Conservation (phyloP, 2,113 vertebrate genomes). For the Apodemus sylvaticus region DNA sequence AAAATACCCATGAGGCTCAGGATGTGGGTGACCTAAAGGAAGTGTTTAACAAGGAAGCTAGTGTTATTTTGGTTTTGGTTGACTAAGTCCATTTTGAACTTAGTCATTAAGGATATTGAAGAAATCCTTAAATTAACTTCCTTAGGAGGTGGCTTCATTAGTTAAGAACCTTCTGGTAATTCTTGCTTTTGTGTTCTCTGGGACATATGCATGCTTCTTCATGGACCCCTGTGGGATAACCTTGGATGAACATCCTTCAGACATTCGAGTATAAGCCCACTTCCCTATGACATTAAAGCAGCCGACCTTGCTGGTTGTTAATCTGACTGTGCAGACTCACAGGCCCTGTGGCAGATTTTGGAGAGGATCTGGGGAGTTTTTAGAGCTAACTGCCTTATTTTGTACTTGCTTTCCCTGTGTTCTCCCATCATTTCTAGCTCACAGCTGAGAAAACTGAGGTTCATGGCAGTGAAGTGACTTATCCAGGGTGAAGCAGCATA, state of each 20-base stretch:
- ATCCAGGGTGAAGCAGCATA: neutral
- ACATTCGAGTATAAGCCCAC: constrained; percentile 12
- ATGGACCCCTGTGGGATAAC: neutral
- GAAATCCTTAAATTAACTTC: constrained; percentile 54
- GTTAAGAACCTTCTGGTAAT: constrained; percentile 4
- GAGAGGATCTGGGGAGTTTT: neutral
- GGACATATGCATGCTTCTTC: neutral
- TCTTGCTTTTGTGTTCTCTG: constrained; percentile 47
- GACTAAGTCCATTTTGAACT: constrained; percentile 1
- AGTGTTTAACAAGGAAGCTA: constrained; percentile 30
- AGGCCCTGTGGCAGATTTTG: neutral
- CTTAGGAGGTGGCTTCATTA: neutral
- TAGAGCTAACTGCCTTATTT: neutral
- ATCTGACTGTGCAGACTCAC: neutral
- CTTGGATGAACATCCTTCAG: neutral
- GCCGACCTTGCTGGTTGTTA: neutral
- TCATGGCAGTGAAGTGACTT: constrained; percentile 31
- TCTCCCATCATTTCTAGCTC: constrained; percentile 19
- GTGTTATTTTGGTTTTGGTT: constrained; percentile 51
- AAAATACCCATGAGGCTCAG: constrained; percentile 27
- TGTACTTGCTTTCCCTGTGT: neutral
- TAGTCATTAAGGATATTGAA: too few species aligned
- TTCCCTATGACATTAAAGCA: neutral
- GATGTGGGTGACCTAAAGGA: constrained; percentile 62
- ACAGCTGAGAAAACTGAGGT: constrained; percentile 7